Conservation (phyloP, 2,797 vertebrate genomes). For the Gobionotothen gibberifrons region DNA sequence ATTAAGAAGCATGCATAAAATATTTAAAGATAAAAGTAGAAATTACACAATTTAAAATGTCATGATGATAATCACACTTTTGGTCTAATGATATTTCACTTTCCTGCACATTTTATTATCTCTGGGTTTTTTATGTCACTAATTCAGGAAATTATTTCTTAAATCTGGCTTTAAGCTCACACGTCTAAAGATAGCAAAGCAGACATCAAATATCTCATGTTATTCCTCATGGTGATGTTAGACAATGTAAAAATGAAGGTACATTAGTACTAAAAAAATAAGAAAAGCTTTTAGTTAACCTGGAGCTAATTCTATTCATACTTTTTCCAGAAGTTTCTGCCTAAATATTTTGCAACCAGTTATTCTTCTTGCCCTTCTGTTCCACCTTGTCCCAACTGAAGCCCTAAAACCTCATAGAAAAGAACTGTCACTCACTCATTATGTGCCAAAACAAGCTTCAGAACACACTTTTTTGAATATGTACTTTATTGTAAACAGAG, state of each 20-base stretch:
- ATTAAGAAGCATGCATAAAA: too few relatives aligned
- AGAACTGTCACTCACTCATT: background rate
- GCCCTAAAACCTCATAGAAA: too few relatives aligned
- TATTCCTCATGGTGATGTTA: background rate
- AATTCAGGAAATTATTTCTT: background rate
- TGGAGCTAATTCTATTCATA: too few relatives aligned
- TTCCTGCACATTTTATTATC: background rate
- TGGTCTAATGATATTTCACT: background rate
- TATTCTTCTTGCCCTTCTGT: too few relatives aligned
- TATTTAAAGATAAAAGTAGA: too few relatives aligned
- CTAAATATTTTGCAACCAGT: too few relatives aligned
- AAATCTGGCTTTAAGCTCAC: conserved; percentile 10
- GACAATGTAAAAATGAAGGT: background rate
- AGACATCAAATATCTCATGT: background rate
- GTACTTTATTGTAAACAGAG: background rate
- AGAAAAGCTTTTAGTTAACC: too few relatives aligned
- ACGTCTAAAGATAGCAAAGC: background rate
- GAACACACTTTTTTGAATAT: background rate
- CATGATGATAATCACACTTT: background rate
- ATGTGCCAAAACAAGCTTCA: background rate
- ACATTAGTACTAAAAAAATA: too few relatives aligned
- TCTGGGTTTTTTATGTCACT: background rate
- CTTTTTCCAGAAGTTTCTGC: too few relatives aligned
- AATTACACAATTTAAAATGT: background rate
- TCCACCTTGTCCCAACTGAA: too few relatives aligned